Evolutionary conservation across 2,888 invertebrate genomes (phyloP), one percentile per base, ranked within the genome.

Genomic region (Macrophya alboannulata): DNA sequence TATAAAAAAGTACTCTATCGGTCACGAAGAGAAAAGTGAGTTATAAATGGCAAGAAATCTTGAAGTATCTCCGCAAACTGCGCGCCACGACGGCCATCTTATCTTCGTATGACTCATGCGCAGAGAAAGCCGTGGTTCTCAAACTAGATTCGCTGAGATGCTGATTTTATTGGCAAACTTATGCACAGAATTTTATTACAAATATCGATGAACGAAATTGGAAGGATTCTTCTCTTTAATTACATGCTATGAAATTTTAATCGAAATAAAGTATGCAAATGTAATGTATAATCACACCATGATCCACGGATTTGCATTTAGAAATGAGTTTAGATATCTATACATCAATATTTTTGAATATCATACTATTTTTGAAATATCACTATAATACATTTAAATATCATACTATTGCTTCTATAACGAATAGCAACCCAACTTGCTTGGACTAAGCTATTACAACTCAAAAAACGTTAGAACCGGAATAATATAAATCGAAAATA

Each of bases 31-130:
- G 37, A 21, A 74, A 74, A 15, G 45, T 17, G 45, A 45, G 25
- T 45, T 31, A 15, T 5, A 45, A 43, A 74, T 45, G 21, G 43
- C 8, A 74, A 10, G 21, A 72, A 72, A 74, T 40, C 25, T 74
- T 21, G 12, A 72, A 72, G 21, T 21, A 74, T 74, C 43, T 45
- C 45, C 25, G 45, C 21, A 45, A 72, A 74, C 45, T 4, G 72
- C 72, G 72, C 72, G 72, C 72, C 8, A 74, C 72, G 5, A 45
- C 45, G 71, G 21, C 72, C 72, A 74, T 74, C 72, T 45, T 74
- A 74, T n/a, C 12, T 45, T 45, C 10, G 4, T 17, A 21, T 74
- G 72, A 74, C 72, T 74, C 72, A 74, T 45, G 21, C 43, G 45
- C 43, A 45, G 45, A 10, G 21, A 12, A 12, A 45, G n/a, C 45